These are phyloP conservation scores for Chloroclystis v-ata DNA, from an alignment of 2,888 invertebrate genomes.

Conservation along the genomic window DNA sequence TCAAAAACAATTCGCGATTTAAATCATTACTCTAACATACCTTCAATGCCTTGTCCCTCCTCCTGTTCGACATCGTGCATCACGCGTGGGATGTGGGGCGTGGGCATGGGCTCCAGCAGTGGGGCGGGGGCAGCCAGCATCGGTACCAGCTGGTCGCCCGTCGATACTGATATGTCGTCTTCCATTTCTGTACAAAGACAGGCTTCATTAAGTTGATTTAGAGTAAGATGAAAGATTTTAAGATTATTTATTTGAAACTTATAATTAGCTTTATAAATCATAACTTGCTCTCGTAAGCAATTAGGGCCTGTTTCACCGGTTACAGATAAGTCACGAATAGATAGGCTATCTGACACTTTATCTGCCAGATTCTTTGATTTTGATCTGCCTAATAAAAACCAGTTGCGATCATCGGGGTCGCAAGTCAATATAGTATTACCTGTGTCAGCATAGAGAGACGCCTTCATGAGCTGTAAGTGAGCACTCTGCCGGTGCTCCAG, in stretches of 20 bases:
- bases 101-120: background rate
- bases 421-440: constrained; percentile 40
- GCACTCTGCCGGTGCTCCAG: constrained; percentile 81
- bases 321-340: no score
- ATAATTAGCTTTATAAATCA: no score
- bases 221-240: no score
- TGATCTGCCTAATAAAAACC: no score
- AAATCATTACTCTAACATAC: constrained; percentile 15
- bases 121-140: constrained; percentile 22
- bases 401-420: no score
- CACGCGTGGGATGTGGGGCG: background rate
- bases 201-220: no score
- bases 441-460: constrained; percentile 81
- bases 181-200: constrained; percentile 66
- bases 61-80: background rate
- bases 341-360: no score
- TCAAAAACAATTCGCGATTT: no score
- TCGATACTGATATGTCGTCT: constrained; percentile 58
- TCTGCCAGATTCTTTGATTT: no score
- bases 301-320: no score
- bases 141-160: constrained; percentile 67
- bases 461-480: constrained; percentile 89
- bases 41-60: constrained; percentile 20
- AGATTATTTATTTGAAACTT: no score
- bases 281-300: no score